phyloP scores from a whole-genome alignment of 2,888 invertebrate species.

The Limnephilus rhombicus region DNA sequence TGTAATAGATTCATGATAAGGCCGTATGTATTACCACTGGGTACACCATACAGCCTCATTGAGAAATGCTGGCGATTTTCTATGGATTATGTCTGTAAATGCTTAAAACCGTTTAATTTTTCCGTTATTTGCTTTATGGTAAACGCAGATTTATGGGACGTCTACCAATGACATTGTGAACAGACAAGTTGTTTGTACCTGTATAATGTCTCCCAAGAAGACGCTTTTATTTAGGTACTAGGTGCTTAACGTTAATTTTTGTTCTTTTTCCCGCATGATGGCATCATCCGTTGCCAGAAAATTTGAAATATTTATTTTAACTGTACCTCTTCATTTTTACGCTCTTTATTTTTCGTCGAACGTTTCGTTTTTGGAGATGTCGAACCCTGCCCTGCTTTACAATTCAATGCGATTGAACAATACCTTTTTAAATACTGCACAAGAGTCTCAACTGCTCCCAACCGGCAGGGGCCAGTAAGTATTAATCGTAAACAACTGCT shows the following conservation, averaged over 20 bases:
- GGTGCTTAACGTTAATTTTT: not conserved
- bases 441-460: no score
- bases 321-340: no score
- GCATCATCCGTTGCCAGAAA: no score
- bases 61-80: conserved; percentile 11
- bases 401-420: no score
- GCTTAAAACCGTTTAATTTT: conserved; percentile 15
- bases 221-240: not conserved
- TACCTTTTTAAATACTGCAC: no score
- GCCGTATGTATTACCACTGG: conserved; percentile 1
- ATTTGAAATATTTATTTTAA: no score
- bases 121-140: not conserved
- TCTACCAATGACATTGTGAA: not conserved
- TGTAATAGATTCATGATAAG: conserved; percentile 26
- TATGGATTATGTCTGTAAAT: conserved; percentile 20
- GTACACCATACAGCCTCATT: conserved; percentile 5
- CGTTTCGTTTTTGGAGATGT: no score
- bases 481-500: no score
- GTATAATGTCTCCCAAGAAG: not conserved
- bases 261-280: no score
- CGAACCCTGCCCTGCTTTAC: no score
- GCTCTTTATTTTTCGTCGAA: no score
- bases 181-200: not conserved
- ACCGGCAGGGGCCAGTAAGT: no score
- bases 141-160: not conserved